These are phyloP conservation scores for Cosmia trapezina DNA, from an alignment of 2,888 invertebrate genomes.

Conservation along the genomic window DNA sequence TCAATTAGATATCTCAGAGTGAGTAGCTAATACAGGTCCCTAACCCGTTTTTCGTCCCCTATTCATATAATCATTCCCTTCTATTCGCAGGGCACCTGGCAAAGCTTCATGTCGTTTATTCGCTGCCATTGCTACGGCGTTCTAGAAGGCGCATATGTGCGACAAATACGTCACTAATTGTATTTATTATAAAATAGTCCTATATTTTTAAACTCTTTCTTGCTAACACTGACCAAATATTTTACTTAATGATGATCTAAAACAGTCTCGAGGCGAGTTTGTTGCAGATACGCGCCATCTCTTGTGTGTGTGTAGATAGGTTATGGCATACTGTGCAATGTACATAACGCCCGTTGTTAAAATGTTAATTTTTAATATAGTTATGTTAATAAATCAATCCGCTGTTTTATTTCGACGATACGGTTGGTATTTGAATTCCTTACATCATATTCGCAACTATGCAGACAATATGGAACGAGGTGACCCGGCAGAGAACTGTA, in stretches of 20 bases:
- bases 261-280: constrained; percentile 31
- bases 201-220: constrained; percentile 42
- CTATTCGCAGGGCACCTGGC: constrained; percentile 39
- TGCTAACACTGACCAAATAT: constrained; percentile 60
- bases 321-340: constrained; percentile 82
- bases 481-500: not conserved
- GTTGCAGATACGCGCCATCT: constrained; percentile 50
- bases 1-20: constrained; percentile 40
- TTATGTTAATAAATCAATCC: constrained; percentile 87
- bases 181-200: constrained; percentile 49
- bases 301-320: constrained; percentile 85
- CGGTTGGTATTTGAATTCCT: not conserved
- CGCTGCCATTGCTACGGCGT: constrained; percentile 63
- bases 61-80: constrained; percentile 24
- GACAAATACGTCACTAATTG: constrained; percentile 43
- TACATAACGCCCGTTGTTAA: constrained; percentile 87
- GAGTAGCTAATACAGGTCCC: constrained; percentile 45
- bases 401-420: constrained; percentile 78
- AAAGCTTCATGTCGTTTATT: constrained; percentile 53
- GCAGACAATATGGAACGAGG: not conserved
- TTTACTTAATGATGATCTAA: constrained; percentile 40
- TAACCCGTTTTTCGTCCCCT: constrained; percentile 28
- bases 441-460: not conserved
- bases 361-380: constrained; percentile 90
- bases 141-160: constrained; percentile 41